Base-by-base conservation (phyloP, 1,140 invertebrate genomes). In the Paracyclopina nana region DNA sequence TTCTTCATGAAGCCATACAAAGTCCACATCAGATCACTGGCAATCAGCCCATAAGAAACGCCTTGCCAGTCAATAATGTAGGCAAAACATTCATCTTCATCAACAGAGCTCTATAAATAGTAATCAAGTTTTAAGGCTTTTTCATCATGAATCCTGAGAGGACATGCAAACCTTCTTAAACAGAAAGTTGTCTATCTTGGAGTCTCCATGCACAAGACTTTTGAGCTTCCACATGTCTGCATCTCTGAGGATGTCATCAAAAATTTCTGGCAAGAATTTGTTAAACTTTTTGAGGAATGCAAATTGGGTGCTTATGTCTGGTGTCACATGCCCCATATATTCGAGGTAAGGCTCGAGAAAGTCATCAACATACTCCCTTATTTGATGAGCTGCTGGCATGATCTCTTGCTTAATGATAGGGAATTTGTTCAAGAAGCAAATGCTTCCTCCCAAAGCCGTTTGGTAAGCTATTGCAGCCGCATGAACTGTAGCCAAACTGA, bases 1-100 rank as follows among this genome's bases (percentile, higher is more conserved):
- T 48, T 48, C 50, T 52, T 52, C 25, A 52, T 52, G 25, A 52
- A 52, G 1, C 50, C 50, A 24, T 52, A 52, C 11, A 52, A 11
- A 11, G 31, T 46, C 50, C 50, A 52, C 31, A 52, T 43, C 4
- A 52, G 34, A 45, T 52, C 50, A 26, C 34, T 38, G 9, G 31
- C 28, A 12, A 52, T 26, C 8, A 40, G 22, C 12, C 43, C 50
- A 14, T 45, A 45, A 27, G 38, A 16, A 42, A 44, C 20, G 4
- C 50, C 50, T 29, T 52, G 50, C 50, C 50, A 52, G 22, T 52
- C 50, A 45, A 52, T 52, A 12, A 52, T 11, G 2, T 14, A 2
- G 18, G 50, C 50, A 12, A 40, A 42, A 29, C 43, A 52, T 16
- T 52, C 25, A 6, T 48, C 45, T 29, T 48, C 45, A 12, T 25